Base-by-base conservation (phyloP, 1,140 invertebrate genomes). In the Dinoponera quadriceps region DNA sequence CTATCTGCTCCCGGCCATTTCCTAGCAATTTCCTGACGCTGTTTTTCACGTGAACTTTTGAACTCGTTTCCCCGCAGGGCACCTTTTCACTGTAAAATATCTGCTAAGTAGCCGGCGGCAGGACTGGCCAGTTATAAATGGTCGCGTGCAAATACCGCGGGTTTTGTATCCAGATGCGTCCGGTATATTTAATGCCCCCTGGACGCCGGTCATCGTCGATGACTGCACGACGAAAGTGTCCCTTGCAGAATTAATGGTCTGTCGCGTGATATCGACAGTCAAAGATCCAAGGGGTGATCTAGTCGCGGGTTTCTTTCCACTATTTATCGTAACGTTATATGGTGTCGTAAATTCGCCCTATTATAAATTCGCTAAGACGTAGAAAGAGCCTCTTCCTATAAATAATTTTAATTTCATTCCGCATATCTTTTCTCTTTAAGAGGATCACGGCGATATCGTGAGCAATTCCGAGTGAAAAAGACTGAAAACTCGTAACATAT, bases 21-120 rank as follows among this genome's bases (percentile, higher is more conserved):
- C 91, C 92, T 93, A 81, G 91, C 91, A 93, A 93, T 93, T 93
- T 93, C 92, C 92, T 91, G 89, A 87, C 86, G 90, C 90, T 91
- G 90, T 92, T 92, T 92, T 92, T 93, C 90, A 93, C 84, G 90
- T 89, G 86, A 92, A 91, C 90, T 92, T 93, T 93, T 90, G 83
- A 92, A 90, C 88, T 77, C 69, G 51, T 63, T 48, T 75, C 49
- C 71, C 29, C 57, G 29, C 66, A 55, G 14, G 60, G 16, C 82
- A 69, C 82, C 71, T 88, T 83, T 83, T 77, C 83, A 72, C 82
- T 83, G 83, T 91, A 90, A 92, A 92, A 92, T 92, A 92, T 91
- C 90, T 85, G 68, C 90, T 92, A 92, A 92, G 92, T 92, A 92
- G 91, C 88, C 86, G 29, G 3, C 83, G 85, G 77, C 84, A 86